phyloP scores from a whole-genome alignment of 2,113 vertebrate genomes.

The Pachyramphus minor region DNA sequence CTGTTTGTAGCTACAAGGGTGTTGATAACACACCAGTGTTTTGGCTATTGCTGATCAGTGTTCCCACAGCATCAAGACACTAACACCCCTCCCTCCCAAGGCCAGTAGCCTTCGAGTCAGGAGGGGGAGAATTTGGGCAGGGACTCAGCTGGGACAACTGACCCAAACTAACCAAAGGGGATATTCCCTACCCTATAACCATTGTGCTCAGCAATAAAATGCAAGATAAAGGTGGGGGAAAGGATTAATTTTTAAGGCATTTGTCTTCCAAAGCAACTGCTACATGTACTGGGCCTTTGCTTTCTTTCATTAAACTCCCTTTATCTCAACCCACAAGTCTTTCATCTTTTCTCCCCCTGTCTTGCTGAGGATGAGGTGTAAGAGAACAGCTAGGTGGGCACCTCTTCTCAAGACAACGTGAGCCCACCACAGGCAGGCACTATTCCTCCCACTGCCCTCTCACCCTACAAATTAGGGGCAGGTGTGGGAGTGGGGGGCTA shows the following conservation, averaged over 20 bases:
- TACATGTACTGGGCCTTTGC: too few relatives aligned
- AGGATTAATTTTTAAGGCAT: not conserved
- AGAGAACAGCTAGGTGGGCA: not conserved
- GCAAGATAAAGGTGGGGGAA: not conserved
- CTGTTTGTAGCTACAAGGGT: not conserved
- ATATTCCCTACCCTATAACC: not conserved
- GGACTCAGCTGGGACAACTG: not conserved
- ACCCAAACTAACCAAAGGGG: not conserved
- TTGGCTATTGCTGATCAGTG: not conserved
- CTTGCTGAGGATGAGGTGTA: not conserved
- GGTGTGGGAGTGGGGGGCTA: not conserved
- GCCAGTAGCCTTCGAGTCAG: accelerated
- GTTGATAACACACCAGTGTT: not conserved
- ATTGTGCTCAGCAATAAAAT: not conserved
- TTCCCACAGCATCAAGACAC: not conserved
- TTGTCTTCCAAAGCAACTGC: not conserved
- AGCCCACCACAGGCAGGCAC: not conserved
- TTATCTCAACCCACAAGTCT: not conserved
- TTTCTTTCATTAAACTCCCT: not conserved
- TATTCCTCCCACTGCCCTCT: not conserved
- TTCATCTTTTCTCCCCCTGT: not conserved
- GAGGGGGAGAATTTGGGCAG: not conserved
- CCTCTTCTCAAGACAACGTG: not conserved
- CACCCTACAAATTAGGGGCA: not conserved
- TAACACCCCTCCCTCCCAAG: not conserved